Conservation (phyloP, 2,797 vertebrate species). For the Poeciliopsis presidionis region DNA sequence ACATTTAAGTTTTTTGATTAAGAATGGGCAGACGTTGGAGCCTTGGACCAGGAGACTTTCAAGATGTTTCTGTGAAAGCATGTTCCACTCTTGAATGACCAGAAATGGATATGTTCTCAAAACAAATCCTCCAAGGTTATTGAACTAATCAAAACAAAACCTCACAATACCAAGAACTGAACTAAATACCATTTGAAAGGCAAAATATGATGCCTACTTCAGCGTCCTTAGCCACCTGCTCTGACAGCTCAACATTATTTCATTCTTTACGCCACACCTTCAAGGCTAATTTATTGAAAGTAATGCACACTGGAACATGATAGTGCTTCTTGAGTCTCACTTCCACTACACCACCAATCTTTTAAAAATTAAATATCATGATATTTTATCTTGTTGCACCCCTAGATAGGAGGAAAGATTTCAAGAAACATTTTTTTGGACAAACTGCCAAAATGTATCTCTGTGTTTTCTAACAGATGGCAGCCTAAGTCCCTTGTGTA, state of each 20-base stretch:
- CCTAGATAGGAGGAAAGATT: neutral
- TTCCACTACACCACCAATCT: neutral
- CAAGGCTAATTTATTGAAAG: neutral
- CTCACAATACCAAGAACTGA: neutral
- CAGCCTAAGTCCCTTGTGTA: neutral
- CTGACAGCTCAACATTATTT: neutral
- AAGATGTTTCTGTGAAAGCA: neutral
- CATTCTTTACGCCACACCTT: neutral
- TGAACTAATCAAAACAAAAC: neutral
- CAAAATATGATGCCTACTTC: neutral
- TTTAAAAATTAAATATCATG: neutral
- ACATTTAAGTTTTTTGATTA: neutral
- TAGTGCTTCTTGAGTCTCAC: neutral
- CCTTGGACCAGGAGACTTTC: neutral
- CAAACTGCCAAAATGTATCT: slow-evolving; percentile 3
- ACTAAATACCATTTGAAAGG: neutral
- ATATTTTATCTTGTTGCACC: neutral
- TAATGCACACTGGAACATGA: neutral
- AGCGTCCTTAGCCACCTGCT: neutral
- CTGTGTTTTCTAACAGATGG: neutral
- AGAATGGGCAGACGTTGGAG: neutral
- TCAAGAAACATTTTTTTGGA: neutral
- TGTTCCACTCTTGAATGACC: neutral
- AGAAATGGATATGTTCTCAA: neutral
- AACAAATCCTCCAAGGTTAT: neutral